Base-by-base conservation (phyloP, 2,888 invertebrate genomes). In the Micoletzkya japonica region DNA sequence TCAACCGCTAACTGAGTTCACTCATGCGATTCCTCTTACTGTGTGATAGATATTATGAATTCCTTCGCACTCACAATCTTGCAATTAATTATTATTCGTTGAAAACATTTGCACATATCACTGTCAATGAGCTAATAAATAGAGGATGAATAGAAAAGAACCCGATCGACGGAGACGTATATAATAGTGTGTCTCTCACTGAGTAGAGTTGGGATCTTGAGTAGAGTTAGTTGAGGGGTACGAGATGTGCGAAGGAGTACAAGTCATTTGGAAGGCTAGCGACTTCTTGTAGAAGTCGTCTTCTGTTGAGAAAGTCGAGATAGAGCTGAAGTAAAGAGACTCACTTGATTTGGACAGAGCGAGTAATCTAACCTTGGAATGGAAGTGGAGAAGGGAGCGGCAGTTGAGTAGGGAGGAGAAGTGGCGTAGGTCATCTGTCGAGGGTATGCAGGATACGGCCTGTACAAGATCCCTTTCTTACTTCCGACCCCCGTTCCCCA, bases 381-480 rank as follows among this genome's bases (percentile, higher is more conserved):
- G 6, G 78, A 75, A 17, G 74, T 76, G 4, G 77, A 72, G 72
- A 79, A 80, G 24, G 78, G 74, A 20, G 77, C 74, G 14, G 78
- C 56, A 17, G 80, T 75, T 60, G 81, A 81, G 14, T 78, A 75
- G n/a, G 81, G 78, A n/a, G 78, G 75, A 28, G 82, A 73, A 0
- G 77, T 77, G 30, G 82, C 80, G 66, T 82, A 82, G n/a, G 76
- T 72, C 81, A 82, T 82, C 64, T 81, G 82, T 10, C 81, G 72
- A 4, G 81, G 82, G 64, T 83, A 82, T 0, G 80, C 71, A 17
- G 52, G 20, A 32, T 34, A 32, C 14, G 36, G 32, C 36, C 34
- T 52, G n/a, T 20, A 26, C 52, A 24, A n/a, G 28, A 7, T 1
- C 17, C 24, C 52, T 52, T 24, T 28, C 28, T 52, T 24, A 52